Base-by-base conservation (phyloP, 1,140 invertebrate genomes). In the Euschistus heros region DNA sequence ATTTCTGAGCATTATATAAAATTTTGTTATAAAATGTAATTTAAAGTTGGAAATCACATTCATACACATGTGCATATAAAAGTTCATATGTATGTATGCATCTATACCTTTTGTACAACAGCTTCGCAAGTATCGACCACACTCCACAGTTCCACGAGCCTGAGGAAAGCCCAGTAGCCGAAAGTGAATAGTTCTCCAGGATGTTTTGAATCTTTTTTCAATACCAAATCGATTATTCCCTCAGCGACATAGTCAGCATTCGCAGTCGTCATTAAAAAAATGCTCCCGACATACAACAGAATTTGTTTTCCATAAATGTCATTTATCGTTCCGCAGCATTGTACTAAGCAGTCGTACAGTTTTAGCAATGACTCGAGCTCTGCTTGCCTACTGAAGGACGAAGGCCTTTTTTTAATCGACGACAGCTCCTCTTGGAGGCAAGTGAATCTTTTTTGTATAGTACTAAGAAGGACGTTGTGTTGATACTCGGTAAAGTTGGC, bases 291-390 rank as follows among this genome's bases (percentile, higher is more conserved):
- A 50, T n/a, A 50, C 10, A 50, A 13, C 5, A 50, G n/a, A 4
- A 50, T 50, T 50, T 50, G 47, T 18, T 50, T 50, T 50, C 47
- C 47, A 50, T 18, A 50, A 22, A 50, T 50, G 2, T 50, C 47
- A 50, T 50, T 50, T 6, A 50, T 22, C 20, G 47, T 22, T 5
- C n/a, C n/a, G n/a, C n/a, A 50, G 20, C 47, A 50, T 10, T 50
- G n/a, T 8, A 50, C 20, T 18, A 50, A 50, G n/a, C 5, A 6
- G 10, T 50, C 20, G 14, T 50, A 50, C n/a, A 20, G 17, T 50
- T 50, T 50, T 17, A 50, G n/a, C 3, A 50, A 17, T 0, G 47
- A 20, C 10, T 20, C n/a, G n/a, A 50, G 8, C 2, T 50, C 47
- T 50, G n/a, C 5, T 10, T 50, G 8, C 10, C 47, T 50, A 17